These are phyloP conservation scores for Entomyzon cyanotis DNA, from an alignment of 2,113 vertebrate genomes.

Conservation along the genomic window DNA sequence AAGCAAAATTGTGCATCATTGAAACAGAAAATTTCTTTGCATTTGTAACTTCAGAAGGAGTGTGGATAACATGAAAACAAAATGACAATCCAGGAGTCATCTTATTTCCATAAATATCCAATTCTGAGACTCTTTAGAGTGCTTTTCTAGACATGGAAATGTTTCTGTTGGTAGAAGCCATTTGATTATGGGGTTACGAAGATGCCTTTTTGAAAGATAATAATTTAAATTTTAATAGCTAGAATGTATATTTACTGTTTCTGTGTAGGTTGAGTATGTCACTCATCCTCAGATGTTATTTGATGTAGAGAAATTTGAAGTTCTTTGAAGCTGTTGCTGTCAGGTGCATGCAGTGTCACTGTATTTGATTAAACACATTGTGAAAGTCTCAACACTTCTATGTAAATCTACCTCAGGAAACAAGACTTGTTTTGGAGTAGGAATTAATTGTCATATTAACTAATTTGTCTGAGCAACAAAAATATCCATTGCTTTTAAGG, in stretches of 20 bases:
- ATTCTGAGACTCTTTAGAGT: slow-evolving; percentile 18
- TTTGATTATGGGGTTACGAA: slow-evolving; percentile 42
- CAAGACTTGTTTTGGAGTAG: not conserved
- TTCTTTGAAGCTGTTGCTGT: slow-evolving; percentile 63
- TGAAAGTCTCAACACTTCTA: not conserved
- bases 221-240: slow-evolving; percentile 58
- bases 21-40: not conserved
- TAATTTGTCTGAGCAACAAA: not conserved
- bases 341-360: slow-evolving; percentile 18
- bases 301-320: slow-evolving; percentile 49
- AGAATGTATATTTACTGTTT: slow-evolving; percentile 46
- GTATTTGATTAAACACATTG: not conserved
- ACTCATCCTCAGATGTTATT: slow-evolving; percentile 37
- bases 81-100: slow-evolving; percentile 24
- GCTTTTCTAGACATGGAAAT: slow-evolving; percentile 2
- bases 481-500: slow-evolving; percentile 12
- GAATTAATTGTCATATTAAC: not conserved
- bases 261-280: slow-evolving; percentile 28
- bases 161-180: slow-evolving; percentile 37
- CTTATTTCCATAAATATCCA: slow-evolving; percentile 55
- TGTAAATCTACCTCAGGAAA: not conserved
- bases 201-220: slow-evolving; percentile 35
- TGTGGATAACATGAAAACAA: slow-evolving; percentile 30
- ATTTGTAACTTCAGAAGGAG: slow-evolving; percentile 29
- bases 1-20: not conserved